Percentiles rank a stretch among this genome's conserved stretches.
Evolutionary conservation across 30 jellyfish, hydroid and myxozoan genomes (phyloP).

Genomic region (Hydra vulgaris): DNA sequence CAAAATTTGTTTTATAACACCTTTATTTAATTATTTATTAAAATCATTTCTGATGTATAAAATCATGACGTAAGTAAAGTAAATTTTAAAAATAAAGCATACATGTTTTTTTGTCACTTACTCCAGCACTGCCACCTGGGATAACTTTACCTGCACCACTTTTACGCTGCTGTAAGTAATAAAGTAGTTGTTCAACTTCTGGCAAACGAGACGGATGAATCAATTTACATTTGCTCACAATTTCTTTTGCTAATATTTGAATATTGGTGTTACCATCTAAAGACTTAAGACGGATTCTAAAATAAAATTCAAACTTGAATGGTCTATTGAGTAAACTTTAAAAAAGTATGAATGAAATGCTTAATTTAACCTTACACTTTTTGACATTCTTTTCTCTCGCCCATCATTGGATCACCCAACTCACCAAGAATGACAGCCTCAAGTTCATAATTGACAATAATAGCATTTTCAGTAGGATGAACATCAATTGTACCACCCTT

Average conservation of each 20-base stretch:
- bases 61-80: background rate
- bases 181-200: constrained; percentile 87
- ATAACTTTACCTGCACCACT: too few relatives aligned
- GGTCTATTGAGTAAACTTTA: background rate
- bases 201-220: constrained; percentile 93
- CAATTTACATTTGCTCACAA: constrained; percentile 85
- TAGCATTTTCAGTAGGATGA: constrained; percentile 92
- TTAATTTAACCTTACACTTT: constrained; percentile 60
- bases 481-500: constrained; percentile 97
- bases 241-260: constrained; percentile 69
- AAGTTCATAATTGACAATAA: constrained; percentile 86
- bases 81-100: background rate
- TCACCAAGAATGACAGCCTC: constrained; percentile 97
- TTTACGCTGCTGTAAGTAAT: constrained; percentile 71
- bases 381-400: constrained; percentile 87
- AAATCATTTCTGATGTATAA: background rate
- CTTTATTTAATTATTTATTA: too few relatives aligned
- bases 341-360: background rate
- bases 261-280: constrained; percentile 63
- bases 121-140: too few relatives aligned
- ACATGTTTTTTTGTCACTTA: background rate
- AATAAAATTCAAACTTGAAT: constrained; percentile 9
- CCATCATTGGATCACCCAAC: constrained; percentile 94
- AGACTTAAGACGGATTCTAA: constrained; percentile 76
- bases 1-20: too few relatives aligned